A percentile compares a stretch with the other conserved stretches of the same genome.
phyloP scores from a whole-genome alignment of 2,113 vertebrate species.

The Strix aluco region DNA sequence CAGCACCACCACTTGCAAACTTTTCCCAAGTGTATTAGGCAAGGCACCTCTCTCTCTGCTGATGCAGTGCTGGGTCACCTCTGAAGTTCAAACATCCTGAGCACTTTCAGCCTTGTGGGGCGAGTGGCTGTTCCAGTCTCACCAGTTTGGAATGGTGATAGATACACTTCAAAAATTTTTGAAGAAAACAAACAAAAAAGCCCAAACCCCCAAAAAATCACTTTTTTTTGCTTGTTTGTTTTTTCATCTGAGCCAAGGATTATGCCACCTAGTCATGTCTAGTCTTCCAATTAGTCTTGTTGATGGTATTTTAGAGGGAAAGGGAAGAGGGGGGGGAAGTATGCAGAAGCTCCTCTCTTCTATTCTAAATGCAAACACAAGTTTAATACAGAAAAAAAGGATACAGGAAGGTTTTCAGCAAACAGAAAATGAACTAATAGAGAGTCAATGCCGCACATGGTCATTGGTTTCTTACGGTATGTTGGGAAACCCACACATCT shows the following conservation, averaged over 20 bases:
- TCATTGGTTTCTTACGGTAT: neutral
- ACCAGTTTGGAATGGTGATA: neutral
- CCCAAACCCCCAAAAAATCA: neutral
- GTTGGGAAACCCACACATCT: constrained; percentile 33
- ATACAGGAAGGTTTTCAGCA: neutral
- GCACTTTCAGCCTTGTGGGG: neutral
- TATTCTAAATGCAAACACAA: constrained; percentile 27
- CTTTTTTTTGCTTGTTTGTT: neutral
- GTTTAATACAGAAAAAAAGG: neutral
- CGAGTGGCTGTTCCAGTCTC: neutral
- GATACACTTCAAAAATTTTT: neutral
- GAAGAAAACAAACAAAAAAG: neutral
- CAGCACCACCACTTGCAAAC: neutral
- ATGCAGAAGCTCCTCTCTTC: neutral
- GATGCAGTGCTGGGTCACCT: neutral
- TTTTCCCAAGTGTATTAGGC: neutral
- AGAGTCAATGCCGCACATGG: neutral
- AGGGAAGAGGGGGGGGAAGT: neutral
- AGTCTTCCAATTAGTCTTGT: neutral
- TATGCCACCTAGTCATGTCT: neutral
- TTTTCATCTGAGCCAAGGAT: neutral
- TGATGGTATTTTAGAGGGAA: neutral
- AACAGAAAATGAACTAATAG: neutral
- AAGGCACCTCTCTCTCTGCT: neutral
- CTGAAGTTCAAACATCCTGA: neutral